Evolutionary conservation across 1,140 invertebrate genomes (phyloP), one percentile per base, ranked within the genome.

Genomic region (Anoplophora glabripennis): DNA sequence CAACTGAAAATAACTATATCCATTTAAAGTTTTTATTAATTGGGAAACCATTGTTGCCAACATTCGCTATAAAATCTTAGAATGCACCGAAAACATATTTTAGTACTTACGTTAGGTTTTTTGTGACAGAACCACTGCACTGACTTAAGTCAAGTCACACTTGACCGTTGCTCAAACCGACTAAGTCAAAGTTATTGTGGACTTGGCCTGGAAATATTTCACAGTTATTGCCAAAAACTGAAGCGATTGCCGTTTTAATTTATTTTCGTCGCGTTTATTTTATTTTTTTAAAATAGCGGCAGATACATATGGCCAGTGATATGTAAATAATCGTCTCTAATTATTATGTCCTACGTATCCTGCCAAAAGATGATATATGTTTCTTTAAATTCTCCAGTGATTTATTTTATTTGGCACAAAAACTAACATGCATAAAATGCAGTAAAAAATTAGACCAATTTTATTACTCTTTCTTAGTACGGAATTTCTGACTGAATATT

Each of bases 171-270:
- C 28, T 17, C 17, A 21, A 46, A 21, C 17, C 44, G 15, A 28
- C 17, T n/a, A 46, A 46, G 17, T 46, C 18, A 46, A 21, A 46
- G 12, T 18, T 17, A 46, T 15, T 46, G 44, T 46, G 17, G n/a
- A 15, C 4, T 46, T 46, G 17, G 44, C 44, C 44, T 21, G 44
- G 10, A 46, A 46, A 46, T 46, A n/a, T 4, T 49, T 33, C 12
- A 49, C n/a, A 49, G 28, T 49, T 49, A 12, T 7, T 49, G 47
- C 47, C 47, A 49, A 49, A 47, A 49, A 36, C 15, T 49, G 35
- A 33, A 36, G 15, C 1, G 28, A 35, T 34, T 7, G 4, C 38
- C 2, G 11, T 15, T n/a, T 12, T 12, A 40, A 40, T 12, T 40
- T 12, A 40, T 40, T 28, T 28, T 28, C 21, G 21, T 28, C 21